Evolutionary conservation across 2,888 invertebrate species (phyloP).

Genomic region (Mesorhabditis belari): DNA sequence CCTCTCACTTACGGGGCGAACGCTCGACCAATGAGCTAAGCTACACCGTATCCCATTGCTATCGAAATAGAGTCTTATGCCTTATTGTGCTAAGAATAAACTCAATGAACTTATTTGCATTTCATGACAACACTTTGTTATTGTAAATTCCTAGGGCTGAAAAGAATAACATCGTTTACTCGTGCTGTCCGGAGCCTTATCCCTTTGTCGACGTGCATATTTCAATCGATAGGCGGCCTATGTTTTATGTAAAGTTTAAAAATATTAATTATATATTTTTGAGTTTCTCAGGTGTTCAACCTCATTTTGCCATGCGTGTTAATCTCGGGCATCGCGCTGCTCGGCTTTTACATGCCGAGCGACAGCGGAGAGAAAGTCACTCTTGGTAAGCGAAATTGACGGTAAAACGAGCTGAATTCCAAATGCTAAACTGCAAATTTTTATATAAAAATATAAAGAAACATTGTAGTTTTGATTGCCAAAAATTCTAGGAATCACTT

Average conservation of each 20-base stretch:
- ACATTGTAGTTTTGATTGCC: not conserved
- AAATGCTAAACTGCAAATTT: not conserved
- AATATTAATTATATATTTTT: not conserved
- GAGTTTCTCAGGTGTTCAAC: slow-evolving; percentile 65
- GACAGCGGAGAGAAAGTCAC: slow-evolving; percentile 82
- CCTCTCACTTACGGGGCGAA: too few relatives aligned
- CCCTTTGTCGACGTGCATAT: slow-evolving; percentile 78
- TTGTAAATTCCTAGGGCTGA: slow-evolving; percentile 21
- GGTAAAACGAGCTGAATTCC: not conserved
- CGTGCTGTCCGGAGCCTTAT: slow-evolving; percentile 71
- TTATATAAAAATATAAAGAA: not conserved
- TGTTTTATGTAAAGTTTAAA: slow-evolving; percentile 55
- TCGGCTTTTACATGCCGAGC: slow-evolving; percentile 80
- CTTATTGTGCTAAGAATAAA: too few relatives aligned
- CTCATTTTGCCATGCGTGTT: slow-evolving; percentile 76
- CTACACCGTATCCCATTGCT: too few relatives aligned
- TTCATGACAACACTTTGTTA: not conserved
- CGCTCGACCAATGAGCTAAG: too few relatives aligned
- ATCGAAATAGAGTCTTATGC: too few relatives aligned
- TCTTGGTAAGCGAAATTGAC: slow-evolving; percentile 53
- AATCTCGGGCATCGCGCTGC: slow-evolving; percentile 76
- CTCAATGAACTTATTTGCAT: not conserved
- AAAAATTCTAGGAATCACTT: slow-evolving; percentile 67
- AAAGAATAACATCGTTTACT: slow-evolving; percentile 70
- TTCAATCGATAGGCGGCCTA: slow-evolving; percentile 68